These are phyloP conservation scores for Larimichthys polyactis DNA, from an alignment of 2,113 vertebrate genomes.

Conservation along the genomic window DNA sequence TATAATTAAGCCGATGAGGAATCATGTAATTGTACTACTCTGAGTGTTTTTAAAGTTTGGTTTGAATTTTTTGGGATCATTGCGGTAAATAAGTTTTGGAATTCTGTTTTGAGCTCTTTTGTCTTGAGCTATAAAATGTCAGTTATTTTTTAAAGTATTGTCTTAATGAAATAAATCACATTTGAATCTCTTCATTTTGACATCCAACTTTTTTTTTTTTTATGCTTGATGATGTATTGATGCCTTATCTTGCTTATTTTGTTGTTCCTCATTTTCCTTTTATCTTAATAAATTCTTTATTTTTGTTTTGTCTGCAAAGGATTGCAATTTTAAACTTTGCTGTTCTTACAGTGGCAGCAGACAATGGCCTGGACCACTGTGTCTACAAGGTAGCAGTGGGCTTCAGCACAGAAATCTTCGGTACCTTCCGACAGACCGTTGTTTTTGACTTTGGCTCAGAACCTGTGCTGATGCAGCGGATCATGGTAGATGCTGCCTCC, in stretches of 20 bases:
- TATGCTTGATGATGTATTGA: neutral
- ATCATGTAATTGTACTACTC: neutral
- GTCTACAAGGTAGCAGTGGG: slow-evolving; percentile 94
- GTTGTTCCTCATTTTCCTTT: neutral
- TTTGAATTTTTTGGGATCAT: neutral
- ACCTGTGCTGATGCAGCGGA: slow-evolving; percentile 97
- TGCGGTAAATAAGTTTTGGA: neutral
- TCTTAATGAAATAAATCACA: neutral
- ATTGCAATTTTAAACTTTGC: neutral
- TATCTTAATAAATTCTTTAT: neutral
- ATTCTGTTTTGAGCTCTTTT: neutral
- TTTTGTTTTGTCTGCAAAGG: neutral
- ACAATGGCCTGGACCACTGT: slow-evolving; percentile 96
- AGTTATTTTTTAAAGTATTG: neutral
- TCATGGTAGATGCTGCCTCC: slow-evolving; percentile 98
- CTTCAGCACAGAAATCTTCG: slow-evolving; percentile 98
- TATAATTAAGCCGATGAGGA: neutral
- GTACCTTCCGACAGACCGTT: slow-evolving; percentile 97
- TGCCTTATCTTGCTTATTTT: neutral
- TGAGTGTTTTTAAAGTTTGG: neutral
- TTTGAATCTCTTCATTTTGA: neutral
- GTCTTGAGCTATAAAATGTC: neutral
- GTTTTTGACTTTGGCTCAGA: slow-evolving; percentile 99
- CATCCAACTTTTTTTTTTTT: neutral
- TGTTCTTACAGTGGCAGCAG: slow-evolving; percentile 80